A percentile compares a stretch with the other conserved stretches of the same genome.
These are phyloP conservation scores for Sarcoramphus papa DNA, from an alignment of 2,797 vertebrate genomes.

Conservation along the genomic window DNA sequence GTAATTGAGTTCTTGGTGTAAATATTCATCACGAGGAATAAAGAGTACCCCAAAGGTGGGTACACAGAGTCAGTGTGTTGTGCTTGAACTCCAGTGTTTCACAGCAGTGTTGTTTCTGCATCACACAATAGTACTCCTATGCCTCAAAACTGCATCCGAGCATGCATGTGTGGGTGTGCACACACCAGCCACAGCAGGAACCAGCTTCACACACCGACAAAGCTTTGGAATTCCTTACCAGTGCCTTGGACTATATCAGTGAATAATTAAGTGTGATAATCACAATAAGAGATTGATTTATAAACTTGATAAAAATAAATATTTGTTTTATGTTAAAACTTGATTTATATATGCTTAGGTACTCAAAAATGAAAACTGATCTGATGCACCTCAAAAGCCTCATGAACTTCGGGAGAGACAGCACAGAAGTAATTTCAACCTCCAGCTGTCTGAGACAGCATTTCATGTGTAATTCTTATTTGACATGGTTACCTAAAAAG, in stretches of 20 bases:
- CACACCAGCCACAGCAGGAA: neutral
- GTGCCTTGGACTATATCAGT: neutral
- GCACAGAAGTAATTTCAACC: neutral
- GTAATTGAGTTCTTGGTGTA: neutral
- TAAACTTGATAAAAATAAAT: neutral
- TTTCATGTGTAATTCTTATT: neutral
- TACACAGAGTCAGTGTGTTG: neutral
- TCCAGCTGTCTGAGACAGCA: neutral
- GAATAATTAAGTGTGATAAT: neutral
- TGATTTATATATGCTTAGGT: neutral
- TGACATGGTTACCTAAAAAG: neutral
- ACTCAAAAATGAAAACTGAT: neutral
- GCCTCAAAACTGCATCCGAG: neutral
- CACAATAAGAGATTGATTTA: neutral
- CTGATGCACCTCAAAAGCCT: neutral
- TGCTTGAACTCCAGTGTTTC: neutral
- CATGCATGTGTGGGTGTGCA: rapidly evolving
- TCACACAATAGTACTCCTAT: neutral
- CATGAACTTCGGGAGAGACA: neutral
- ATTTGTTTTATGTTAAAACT: neutral
- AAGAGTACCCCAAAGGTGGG: neutral
- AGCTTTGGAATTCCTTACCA: neutral
- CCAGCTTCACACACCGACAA: neutral
- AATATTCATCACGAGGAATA: neutral
- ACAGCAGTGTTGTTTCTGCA: neutral